Evolutionary conservation across 2,888 invertebrate species (phyloP).

Genomic region (Plusia festucae): DNA sequence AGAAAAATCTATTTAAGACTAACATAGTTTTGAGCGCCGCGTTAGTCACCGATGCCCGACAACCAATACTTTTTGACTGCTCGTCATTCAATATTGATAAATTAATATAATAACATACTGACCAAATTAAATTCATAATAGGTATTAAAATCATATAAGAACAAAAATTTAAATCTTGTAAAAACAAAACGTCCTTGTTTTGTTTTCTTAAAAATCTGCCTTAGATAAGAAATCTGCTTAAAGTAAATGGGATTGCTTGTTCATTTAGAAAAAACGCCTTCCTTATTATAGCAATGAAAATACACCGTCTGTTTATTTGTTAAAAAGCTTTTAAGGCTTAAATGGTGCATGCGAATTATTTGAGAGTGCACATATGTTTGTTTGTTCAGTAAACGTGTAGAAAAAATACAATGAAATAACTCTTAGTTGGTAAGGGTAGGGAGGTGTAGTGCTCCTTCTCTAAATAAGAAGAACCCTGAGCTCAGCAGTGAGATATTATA

Average conservation of each 20-base stretch:
- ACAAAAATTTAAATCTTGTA: too few species aligned
- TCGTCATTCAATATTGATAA: too few species aligned
- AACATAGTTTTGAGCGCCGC: too few species aligned
- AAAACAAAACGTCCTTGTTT: not conserved
- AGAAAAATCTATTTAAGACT: slow-evolving; percentile 10
- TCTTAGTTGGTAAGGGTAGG: too few species aligned
- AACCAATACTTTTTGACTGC: too few species aligned
- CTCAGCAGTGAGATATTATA: too few species aligned
- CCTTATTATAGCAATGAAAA: slow-evolving; percentile 38
- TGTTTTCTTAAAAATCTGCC: not conserved
- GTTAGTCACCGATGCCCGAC: too few species aligned
- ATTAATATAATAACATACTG: too few species aligned
- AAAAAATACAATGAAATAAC: not conserved
- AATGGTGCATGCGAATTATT: slow-evolving; percentile 50
- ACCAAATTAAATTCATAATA: too few species aligned
- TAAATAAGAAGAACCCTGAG: too few species aligned
- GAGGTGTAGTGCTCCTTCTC: too few species aligned
- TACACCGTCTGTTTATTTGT: slow-evolving; percentile 40
- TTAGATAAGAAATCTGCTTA: not conserved
- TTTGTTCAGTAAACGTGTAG: slow-evolving; percentile 32
- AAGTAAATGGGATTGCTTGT: slow-evolving; percentile 15
- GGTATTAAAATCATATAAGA: too few species aligned
- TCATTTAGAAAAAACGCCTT: slow-evolving; percentile 27
- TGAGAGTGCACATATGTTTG: slow-evolving; percentile 44
- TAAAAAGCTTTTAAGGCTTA: slow-evolving; percentile 49